These are phyloP conservation scores for Bovichtus variegatus DNA, from an alignment of 2,797 vertebrate species.

Conservation along the genomic window DNA sequence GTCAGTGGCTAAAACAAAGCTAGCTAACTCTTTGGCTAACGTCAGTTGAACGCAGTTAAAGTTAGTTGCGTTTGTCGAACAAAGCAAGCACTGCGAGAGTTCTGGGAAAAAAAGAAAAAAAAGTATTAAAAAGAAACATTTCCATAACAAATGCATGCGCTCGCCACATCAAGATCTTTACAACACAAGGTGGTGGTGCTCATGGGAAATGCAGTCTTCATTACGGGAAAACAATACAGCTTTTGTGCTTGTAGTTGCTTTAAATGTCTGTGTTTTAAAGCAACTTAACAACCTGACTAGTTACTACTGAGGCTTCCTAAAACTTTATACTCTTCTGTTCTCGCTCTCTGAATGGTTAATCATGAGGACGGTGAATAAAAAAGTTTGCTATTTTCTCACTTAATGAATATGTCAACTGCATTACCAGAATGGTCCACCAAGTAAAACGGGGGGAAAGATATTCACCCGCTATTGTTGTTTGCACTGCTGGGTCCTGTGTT, in stretches of 20 bases:
- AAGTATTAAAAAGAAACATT: no score
- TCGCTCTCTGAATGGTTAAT: background rate
- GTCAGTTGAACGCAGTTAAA: no score
- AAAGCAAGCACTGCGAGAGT: no score
- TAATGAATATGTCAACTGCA: conserved; percentile 3
- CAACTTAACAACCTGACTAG: no score
- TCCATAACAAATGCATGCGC: no score
- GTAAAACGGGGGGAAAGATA: conserved; percentile 1
- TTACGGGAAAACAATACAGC: background rate
- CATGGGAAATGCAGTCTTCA: no score
- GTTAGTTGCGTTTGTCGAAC: no score
- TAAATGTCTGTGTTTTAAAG: conserved; percentile 8
- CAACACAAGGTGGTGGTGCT: background rate
- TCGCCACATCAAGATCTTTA: background rate
- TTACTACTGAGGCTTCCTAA: no score
- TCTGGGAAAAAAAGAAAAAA: no score
- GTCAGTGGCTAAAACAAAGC: background rate
- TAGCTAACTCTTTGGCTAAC: background rate
- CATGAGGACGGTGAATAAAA: conserved; percentile 1
- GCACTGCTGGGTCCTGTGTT: background rate
- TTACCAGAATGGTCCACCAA: conserved; percentile 12
- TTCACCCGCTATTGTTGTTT: conserved; percentile 36
- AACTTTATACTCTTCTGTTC: background rate
- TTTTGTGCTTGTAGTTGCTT: no score
- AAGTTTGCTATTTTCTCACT: conserved; percentile 23